Evolutionary conservation across 1,140 invertebrate species (phyloP), one percentile per base, ranked within the genome.

Genomic region (Procambarus clarkii): DNA sequence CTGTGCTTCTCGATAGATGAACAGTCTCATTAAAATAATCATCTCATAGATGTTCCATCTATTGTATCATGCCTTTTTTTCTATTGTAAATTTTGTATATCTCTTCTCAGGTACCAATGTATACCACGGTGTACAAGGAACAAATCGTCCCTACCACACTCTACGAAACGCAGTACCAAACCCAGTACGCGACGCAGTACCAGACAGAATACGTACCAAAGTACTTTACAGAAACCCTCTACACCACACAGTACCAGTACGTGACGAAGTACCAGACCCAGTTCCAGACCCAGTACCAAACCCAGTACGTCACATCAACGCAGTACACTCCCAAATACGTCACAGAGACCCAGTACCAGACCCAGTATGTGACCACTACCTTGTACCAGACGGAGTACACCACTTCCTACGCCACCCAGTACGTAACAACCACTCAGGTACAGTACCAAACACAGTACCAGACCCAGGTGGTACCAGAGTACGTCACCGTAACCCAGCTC

Each of bases 111-210:
- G 69, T 74, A n/a, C 69, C n/a, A 11, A 24, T 74, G 11, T 74
- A 34, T n/a, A 74, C 21, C 7, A 74, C 69, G n/a, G 69, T 34
- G n/a, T 24, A 34, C n/a, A 1, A 74, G 21, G 21, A 15, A 15
- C 69, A 74, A 34, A 21, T 34, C n/a, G 69, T 74, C 8, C n/a
- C 69, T 8, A 74, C 69, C 69, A 74, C 69, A 5, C 69, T 21
- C 24, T 34, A 74, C 69, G n/a, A 74, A 11, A 64, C 69, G 1
- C 69, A 74, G 69, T 74, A 74, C 24, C 69, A 74, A 34, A 74
- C 69, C 69, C 69, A 74, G 69, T 74, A 74, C 24, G n/a, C 24
- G 34, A 74, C 69, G n/a, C 69, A 74, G 69, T 74, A 74, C 5
- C 3, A 74, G n/a, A 74, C 69, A 0, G 4, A 74, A 11, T 74